Conservation (phyloP, 2,113 vertebrate species). For the Scomber japonicus region DNA sequence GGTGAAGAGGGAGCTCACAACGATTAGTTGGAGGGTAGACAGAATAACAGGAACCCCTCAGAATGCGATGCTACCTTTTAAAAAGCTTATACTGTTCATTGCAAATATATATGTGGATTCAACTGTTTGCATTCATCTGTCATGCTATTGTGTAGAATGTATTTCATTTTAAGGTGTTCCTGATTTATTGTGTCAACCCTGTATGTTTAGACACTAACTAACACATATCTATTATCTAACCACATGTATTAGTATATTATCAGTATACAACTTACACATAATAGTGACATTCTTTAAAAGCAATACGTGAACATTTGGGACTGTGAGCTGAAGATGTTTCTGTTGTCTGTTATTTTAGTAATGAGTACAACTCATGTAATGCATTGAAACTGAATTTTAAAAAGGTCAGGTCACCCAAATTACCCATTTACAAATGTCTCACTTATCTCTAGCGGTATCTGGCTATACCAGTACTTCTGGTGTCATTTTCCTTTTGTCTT, state of each 20-base stretch:
- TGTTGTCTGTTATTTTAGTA: conserved; percentile 3
- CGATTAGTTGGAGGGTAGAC: neutral
- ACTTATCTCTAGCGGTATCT: neutral
- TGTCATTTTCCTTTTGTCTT: neutral
- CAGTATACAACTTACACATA: neutral
- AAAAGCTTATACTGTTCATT: neutral
- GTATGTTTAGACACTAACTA: neutral
- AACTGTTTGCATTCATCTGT: neutral
- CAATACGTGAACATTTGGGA: no score
- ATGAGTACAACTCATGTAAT: no score
- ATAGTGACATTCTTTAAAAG: no score
- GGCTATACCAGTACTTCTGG: neutral
- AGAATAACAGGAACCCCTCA: neutral
- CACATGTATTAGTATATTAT: no score
- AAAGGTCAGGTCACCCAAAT: neutral
- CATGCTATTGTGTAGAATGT: neutral
- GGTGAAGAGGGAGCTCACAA: neutral
- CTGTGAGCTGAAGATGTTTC: conserved; percentile 4
- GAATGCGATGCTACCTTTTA: neutral
- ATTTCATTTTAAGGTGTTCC: neutral
- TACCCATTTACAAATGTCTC: neutral
- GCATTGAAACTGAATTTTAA: neutral
- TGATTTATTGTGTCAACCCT: conserved; percentile 1
- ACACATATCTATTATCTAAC: no score
- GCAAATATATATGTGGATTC: no score